phyloP scores from a whole-genome alignment of 2,797 vertebrate species.

The Zonotrichia albicollis region DNA sequence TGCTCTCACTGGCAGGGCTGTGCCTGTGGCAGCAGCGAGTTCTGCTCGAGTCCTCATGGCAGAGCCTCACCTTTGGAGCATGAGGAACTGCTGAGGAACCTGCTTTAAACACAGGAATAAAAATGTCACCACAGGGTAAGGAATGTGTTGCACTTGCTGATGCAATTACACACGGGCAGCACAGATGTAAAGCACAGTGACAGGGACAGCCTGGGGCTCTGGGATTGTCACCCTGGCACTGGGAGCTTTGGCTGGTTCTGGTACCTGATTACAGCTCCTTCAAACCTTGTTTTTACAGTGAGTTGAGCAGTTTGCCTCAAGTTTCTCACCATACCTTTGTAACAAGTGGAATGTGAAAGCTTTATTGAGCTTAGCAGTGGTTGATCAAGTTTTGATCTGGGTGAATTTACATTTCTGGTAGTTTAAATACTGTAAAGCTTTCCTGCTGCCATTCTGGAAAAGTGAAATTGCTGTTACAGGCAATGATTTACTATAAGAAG shows the following conservation, averaged over 20 bases:
- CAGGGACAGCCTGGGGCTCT: conserved; percentile 34
- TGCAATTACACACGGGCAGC: conserved; percentile 46
- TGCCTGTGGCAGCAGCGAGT: background rate
- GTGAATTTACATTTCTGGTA: background rate
- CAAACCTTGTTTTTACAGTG: background rate
- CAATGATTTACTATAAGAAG: background rate
- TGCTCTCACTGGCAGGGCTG: background rate
- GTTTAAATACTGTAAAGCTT: background rate
- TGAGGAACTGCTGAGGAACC: conserved; percentile 14
- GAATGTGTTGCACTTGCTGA: conserved; percentile 43
- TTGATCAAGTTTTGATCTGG: background rate
- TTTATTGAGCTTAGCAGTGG: background rate
- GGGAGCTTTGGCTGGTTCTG: background rate
- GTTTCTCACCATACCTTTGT: background rate
- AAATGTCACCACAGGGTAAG: conserved; percentile 49
- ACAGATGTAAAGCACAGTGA: conserved; percentile 20
- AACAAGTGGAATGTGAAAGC: background rate
- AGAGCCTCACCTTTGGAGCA: conserved; percentile 24
- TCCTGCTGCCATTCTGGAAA: background rate
- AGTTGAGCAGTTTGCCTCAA: background rate
- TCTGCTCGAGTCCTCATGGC: background rate
- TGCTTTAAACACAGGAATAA: conserved; percentile 31
- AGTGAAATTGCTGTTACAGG: background rate
- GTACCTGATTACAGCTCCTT: background rate
- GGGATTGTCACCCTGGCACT: background rate